Base-by-base conservation (phyloP, 1,140 invertebrate species). In the Cherax quadricarinatus region DNA sequence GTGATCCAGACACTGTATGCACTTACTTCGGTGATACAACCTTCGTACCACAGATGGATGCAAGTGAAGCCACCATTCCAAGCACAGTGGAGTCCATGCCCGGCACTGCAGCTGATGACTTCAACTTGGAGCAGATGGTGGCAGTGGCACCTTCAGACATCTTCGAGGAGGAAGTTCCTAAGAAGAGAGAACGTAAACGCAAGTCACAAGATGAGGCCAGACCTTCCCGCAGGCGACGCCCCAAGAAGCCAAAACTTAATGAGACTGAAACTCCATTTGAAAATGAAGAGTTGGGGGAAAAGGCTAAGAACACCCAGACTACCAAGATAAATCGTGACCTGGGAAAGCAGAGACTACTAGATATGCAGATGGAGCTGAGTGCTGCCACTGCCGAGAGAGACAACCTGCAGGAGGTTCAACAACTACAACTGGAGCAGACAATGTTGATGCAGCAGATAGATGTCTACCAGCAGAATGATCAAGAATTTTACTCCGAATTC, bases 161-260 rank as follows among this genome's bases (percentile, higher is more conserved):
- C 5, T 30, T 24, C 2, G n/a, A 14, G 7, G 30, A 41, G 30
- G 53, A 62, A 30, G 12, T 16, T 16, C 70, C 70, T 1, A 87
- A 87, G 85, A 87, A 87, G 21, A 30, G 85, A 3, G 85, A 70
- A 73, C 30, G 85, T 6, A 87, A 87, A 48, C 85, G 30, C 21
- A 73, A 78, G 51, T 49, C 49, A 41, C 0, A 30, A 10, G 70
- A 30, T n/a, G 41, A 21, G 0, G 70, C 60, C 14, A 21, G 48
- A 10, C 16, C 9, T 6, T 21, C 30, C n/a, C 10, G 48, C 3
- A 41, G 49, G n/a, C 70, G 85, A 9, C 70, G 73, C 9, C 85
- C 24, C 7, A 73, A 49, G 62, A 87, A 78, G 49, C 16, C n/a
- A 1, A 87, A 87, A 41, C 48, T 78, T 18, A 79, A 78, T 30